Evolutionary conservation across 2,113 vertebrate genomes (phyloP), one percentile per base, ranked within the genome.

Genomic region (Anhinga anhinga): DNA sequence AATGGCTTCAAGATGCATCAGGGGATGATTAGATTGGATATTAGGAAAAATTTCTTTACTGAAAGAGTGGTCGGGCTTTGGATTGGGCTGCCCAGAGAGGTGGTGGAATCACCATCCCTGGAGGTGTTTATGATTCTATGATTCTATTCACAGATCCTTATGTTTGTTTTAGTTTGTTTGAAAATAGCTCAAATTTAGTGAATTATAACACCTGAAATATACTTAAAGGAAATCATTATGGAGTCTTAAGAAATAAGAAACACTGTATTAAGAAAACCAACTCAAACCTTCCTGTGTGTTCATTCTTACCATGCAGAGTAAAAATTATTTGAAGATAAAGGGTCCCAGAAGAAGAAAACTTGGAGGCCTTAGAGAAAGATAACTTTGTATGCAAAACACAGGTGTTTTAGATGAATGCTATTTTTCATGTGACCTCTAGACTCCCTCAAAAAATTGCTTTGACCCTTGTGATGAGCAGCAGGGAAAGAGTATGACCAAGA

Each of bases 151-250:
- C 20, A 69, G 21, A 55, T 87, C 44, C 47, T 40, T 49, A 1
- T 61, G 59, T 86, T 89, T 94, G 40, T 53, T 86, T 91, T 59
- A 19, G 38, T 86, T 94, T 94, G 36, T 76, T 89, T 91, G 77
- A 86, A 84, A 86, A 61, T 65, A 84, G 25, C 15, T 82, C 32
- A 7, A 0, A 45, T 84, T 84, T 84, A 89, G 84, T 92, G 56
- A 91, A 84, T 72, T 58, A 22, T 44, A 87, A 50, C 45, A 94
- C 94, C 93, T 97, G 85, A 93, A 90, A 81, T 87, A 42, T 22
- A 53, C 58, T 55, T 93, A 42, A 87, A 95, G 47, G 34, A 86
- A 91, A 80, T 92, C 15, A 47, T 81, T 92, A 66, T 6, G 12
- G 40, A 88, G 10, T 52, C 8, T 40, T 40, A 40, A 40, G 38